Evolutionary conservation across 2,888 invertebrate genomes (phyloP).

Genomic region (Acrocyrtus sp.): DNA sequence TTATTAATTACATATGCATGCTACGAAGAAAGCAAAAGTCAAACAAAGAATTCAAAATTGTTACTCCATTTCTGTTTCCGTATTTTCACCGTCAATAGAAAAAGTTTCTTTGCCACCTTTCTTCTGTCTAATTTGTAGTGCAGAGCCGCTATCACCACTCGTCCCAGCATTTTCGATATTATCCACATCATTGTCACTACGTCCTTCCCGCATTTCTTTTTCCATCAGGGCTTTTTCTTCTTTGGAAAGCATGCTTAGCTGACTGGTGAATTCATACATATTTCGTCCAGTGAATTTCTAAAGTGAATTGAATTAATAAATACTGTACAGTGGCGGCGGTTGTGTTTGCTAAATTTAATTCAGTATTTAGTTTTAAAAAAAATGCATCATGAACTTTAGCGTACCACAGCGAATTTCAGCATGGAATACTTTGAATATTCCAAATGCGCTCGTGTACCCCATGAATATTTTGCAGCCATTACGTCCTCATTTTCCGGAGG

Average conservation of each 20-base stretch:
- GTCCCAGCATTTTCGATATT: neutral
- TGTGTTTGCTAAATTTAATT: too few relatives aligned
- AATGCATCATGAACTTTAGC: neutral
- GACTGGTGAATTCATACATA: slow-evolving; percentile 48
- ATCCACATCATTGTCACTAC: slow-evolving; percentile 1
- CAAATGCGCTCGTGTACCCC: slow-evolving; percentile 59
- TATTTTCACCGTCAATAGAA: slow-evolving; percentile 27
- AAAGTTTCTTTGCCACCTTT: slow-evolving; percentile 6
- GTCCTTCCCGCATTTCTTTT: slow-evolving; percentile 12
- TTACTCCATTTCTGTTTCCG: slow-evolving; percentile 29
- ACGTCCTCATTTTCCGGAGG: slow-evolving; percentile 28
- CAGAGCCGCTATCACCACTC: slow-evolving; percentile 21
- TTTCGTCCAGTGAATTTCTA: slow-evolving; percentile 47
- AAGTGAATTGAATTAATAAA: neutral
- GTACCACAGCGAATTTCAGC: slow-evolving; percentile 48
- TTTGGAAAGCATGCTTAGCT: slow-evolving; percentile 31
- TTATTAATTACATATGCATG: too few relatives aligned
- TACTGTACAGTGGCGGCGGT: too few relatives aligned
- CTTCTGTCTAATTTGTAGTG: slow-evolving; percentile 7
- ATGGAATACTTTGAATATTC: slow-evolving; percentile 57
- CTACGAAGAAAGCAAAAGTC: neutral
- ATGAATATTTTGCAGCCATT: slow-evolving; percentile 47
- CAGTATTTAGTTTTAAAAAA: neutral
- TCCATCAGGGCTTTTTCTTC: slow-evolving; percentile 38
- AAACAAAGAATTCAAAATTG: neutral